Conservation (phyloP, 2,888 invertebrate species). For the Molorchus minor region DNA sequence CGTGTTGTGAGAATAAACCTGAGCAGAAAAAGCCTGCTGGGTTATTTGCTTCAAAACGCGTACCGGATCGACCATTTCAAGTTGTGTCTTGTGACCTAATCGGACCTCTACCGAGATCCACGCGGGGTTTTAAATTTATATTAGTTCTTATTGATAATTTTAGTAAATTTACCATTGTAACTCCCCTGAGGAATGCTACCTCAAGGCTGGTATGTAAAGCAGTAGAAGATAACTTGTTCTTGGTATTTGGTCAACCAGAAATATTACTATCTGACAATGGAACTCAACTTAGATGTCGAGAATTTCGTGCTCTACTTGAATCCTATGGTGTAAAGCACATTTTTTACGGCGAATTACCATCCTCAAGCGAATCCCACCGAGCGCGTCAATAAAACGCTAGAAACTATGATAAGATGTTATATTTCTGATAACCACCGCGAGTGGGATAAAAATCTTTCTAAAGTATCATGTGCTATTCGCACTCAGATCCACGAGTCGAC, state of each 20-base stretch:
- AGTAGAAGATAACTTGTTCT: slow-evolving; percentile 34
- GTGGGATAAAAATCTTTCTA: background rate
- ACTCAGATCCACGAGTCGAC: background rate
- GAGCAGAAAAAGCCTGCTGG: slow-evolving; percentile 22
- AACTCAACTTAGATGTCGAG: slow-evolving; percentile 27
- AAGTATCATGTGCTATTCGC: background rate
- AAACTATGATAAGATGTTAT: slow-evolving; percentile 18
- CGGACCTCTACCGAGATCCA: slow-evolving; percentile 34
- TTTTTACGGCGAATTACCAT: slow-evolving; percentile 32
- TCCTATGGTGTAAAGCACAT: slow-evolving; percentile 22
- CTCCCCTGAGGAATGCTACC: slow-evolving; percentile 33
- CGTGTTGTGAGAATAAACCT: slow-evolving; percentile 28
- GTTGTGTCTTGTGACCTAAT: too few relatives aligned
- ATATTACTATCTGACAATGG: slow-evolving; percentile 39
- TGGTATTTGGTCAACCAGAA: slow-evolving; percentile 35
- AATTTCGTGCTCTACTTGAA: slow-evolving; percentile 13
- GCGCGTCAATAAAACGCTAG: slow-evolving; percentile 30
- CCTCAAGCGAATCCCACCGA: slow-evolving; percentile 34
- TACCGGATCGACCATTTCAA: slow-evolving; percentile 23
- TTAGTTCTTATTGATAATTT: too few relatives aligned
- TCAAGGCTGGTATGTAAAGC: slow-evolving; percentile 14
- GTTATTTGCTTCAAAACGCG: slow-evolving; percentile 9
- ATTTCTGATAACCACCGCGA: background rate
- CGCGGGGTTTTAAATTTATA: slow-evolving; percentile 25
- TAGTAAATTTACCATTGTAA: slow-evolving; percentile 35